phyloP scores from a whole-genome alignment of 1,140 invertebrate genomes.

The Drosophila leontia region DNA sequence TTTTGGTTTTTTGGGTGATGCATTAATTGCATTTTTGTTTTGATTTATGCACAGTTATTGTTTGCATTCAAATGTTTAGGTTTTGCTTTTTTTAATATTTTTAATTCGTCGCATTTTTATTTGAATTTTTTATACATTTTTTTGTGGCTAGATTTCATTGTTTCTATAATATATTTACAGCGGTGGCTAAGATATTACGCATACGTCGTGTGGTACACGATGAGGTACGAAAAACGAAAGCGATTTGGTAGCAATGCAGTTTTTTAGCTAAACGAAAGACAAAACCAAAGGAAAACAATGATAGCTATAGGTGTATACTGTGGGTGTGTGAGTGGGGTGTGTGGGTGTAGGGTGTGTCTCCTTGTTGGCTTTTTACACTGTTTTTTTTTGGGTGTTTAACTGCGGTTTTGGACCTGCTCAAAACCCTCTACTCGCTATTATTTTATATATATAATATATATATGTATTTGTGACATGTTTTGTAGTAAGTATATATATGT shows the following conservation, averaged over 20 bases:
- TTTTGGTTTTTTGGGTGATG: constrained; percentile 3
- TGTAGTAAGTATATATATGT: constrained; percentile 15
- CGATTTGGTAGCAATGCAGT: constrained; percentile 65
- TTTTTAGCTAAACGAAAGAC: constrained; percentile 64
- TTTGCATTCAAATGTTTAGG: constrained; percentile 42
- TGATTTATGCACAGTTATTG: constrained; percentile 46
- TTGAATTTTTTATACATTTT: constrained; percentile 4
- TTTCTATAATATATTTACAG: constrained; percentile 44
- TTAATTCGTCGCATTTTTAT: constrained; percentile 1
- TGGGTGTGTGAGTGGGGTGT: constrained; percentile 3
- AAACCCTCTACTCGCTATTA: constrained; percentile 41
- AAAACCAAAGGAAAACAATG: constrained; percentile 62
- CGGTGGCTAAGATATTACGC: constrained; percentile 63
- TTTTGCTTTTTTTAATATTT: constrained; percentile 5
- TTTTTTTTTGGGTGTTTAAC: constrained; percentile 10
- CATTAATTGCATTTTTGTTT: constrained; percentile 28
- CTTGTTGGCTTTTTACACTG: constrained; percentile 50
- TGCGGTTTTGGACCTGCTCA: constrained; percentile 35
- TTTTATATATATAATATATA: constrained; percentile 8
- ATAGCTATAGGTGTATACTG: constrained; percentile 64
- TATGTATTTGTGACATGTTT: constrained; percentile 28
- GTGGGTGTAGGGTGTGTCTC: not conserved
- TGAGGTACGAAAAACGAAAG: constrained; percentile 55
- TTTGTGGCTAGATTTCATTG: constrained; percentile 25
- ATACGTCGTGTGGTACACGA: constrained; percentile 74